phyloP scores from a whole-genome alignment of 2,888 invertebrate genomes.

The Dasysyrphus tricinctus region DNA sequence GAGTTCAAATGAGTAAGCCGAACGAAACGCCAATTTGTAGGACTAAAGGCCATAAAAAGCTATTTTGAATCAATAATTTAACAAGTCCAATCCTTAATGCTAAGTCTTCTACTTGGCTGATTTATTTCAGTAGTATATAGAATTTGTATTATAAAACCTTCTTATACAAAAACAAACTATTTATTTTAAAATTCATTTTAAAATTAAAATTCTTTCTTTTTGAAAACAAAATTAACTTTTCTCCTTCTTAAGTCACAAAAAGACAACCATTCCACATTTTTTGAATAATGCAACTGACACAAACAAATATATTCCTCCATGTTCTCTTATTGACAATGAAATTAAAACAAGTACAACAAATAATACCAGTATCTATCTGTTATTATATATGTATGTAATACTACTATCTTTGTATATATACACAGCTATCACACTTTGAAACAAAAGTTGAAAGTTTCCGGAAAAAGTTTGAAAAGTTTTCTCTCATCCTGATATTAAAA shows the following conservation, averaged over 20 bases:
- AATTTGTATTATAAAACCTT: too few relatives aligned
- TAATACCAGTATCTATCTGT: neutral
- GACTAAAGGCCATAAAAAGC: too few relatives aligned
- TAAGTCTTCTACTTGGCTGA: too few relatives aligned
- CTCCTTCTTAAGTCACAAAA: neutral
- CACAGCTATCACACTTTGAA: neutral
- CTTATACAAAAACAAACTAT: too few relatives aligned
- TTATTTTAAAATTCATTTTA: too few relatives aligned
- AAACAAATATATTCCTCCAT: too few relatives aligned
- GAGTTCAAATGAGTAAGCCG: too few relatives aligned
- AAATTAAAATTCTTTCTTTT: neutral
- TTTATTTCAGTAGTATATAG: too few relatives aligned
- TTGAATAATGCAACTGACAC: neutral
- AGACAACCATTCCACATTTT: neutral
- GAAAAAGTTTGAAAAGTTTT: conserved; percentile 34
- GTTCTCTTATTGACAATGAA: conserved; percentile 4
- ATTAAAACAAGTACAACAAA: neutral
- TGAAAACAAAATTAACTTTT: neutral
- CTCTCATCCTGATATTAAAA: conserved; percentile 47
- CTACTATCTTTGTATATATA: neutral
- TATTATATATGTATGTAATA: neutral
- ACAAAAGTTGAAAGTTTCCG: conserved; percentile 15
- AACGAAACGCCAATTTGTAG: too few relatives aligned
- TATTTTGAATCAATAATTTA: too few relatives aligned
- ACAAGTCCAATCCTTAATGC: too few relatives aligned